Conservation (phyloP, 2,797 vertebrate genomes). For the Clarias platycephalus region DNA sequence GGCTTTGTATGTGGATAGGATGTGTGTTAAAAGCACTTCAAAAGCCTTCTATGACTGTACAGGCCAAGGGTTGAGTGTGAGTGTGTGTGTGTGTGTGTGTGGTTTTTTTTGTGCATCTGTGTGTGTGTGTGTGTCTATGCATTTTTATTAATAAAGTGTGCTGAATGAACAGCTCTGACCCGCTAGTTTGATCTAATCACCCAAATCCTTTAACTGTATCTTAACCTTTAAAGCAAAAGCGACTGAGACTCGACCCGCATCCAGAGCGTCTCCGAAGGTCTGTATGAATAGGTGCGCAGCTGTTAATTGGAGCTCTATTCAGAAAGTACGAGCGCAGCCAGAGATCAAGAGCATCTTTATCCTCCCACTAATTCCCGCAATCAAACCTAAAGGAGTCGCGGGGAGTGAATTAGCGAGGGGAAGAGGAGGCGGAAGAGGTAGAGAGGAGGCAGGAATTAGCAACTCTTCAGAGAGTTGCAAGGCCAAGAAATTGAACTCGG, state of each 20-base stretch:
- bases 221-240: not conserved
- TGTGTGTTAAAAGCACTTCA: slow-evolving; percentile 48
- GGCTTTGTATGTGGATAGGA: slow-evolving; percentile 56
- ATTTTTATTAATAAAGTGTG: slow-evolving; percentile 2
- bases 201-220: slow-evolving; percentile 18
- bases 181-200: slow-evolving; percentile 1
- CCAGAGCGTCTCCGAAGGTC: not conserved
- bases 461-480: slow-evolving; percentile 21
- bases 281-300: slow-evolving; percentile 49
- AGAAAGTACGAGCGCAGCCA: slow-evolving; percentile 54
- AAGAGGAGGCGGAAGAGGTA: slow-evolving; percentile 36
- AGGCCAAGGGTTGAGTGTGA: not conserved
- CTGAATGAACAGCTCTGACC: not conserved
- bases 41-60: slow-evolving; percentile 13
- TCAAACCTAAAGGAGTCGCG: slow-evolving; percentile 52
- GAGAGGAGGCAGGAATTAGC: slow-evolving; percentile 39
- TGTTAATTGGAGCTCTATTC: slow-evolving; percentile 58
- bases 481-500: slow-evolving; percentile 18
- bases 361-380: slow-evolving; percentile 52
- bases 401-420: slow-evolving; percentile 40
- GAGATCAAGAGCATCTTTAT: slow-evolving; percentile 59
- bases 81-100: not conserved
- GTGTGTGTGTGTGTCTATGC: slow-evolving; percentile 25
- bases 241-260: not conserved
- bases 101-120: slow-evolving; percentile 19